Evolutionary conservation across 2,888 invertebrate species (phyloP), one percentile per base, ranked within the genome.

Genomic region (Tridacna crocea): DNA sequence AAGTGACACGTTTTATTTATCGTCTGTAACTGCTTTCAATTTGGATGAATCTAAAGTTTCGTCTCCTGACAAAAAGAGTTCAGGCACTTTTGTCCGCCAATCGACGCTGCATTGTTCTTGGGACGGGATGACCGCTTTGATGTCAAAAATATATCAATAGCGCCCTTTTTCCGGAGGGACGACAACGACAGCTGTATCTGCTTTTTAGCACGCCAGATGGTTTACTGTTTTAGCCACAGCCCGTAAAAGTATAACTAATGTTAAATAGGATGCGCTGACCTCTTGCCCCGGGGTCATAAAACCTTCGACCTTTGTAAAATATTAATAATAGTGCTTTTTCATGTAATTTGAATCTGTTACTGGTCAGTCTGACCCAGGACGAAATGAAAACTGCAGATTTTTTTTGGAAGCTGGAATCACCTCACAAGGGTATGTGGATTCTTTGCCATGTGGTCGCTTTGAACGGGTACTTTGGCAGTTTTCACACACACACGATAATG

Each of bases 321-420:
- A 85, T 85, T 85, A 85, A 85, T 85, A 85, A 83, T 82, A 85
- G 85, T 78, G 75, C 80, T 85, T 85, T 85, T 82, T 80, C 73
- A 61, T 80, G 84, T 84, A 84, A 84, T 82, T 84, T 79, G 79
- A 84, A 77, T 77, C 84, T 72, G n/a, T 73, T 79, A 60, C 79
- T 78, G 84, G 84, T 84, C 82, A 82, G 12, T 0, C 11, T 79
- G 84, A 81, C 84, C 81, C 15, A 22, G 63, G 58, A 60, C n/a
- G 72, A 63, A 74, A 75, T 61, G 75, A 81, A 79, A 75, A 22
- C 36, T 68, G 68, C 74, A 79, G 79, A 58, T 79, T 66, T 77
- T 79, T 70, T 70, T 70, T 10, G 47, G 24, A 70, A 51, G 61
- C 19, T 24, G 48, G 72, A 27, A 63, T 75, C 51, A 22, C n/a